These are phyloP conservation scores for Phaenicophaeus curvirostris DNA, from an alignment of 2,797 vertebrate species.

Conservation along the genomic window DNA sequence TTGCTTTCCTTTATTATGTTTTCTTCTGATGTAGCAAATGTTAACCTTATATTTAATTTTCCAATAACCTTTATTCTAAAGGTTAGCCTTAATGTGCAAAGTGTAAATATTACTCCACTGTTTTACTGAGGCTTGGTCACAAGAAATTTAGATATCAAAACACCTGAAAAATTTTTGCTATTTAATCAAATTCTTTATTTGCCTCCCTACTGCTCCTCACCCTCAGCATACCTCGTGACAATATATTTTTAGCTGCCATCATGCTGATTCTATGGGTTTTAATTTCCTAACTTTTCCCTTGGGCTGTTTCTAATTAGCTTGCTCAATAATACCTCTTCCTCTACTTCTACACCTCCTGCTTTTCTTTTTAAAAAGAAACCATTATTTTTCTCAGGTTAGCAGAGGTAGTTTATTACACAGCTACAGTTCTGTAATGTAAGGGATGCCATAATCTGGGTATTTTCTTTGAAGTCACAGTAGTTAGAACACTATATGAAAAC, in stretches of 20 bases:
- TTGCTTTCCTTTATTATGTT: neutral
- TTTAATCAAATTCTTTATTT: constrained; percentile 46
- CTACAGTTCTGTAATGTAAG: neutral
- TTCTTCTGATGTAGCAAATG: neutral
- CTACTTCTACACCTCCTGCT: neutral
- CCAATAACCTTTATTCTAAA: neutral
- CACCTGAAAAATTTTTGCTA: constrained; percentile 16
- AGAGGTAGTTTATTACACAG: neutral
- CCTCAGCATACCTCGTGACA: neutral
- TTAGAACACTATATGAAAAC: neutral
- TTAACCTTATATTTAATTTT: neutral
- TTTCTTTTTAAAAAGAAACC: constrained; percentile 3
- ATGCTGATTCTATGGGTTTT: constrained; percentile 46
- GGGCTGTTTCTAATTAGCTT: constrained; percentile 53
- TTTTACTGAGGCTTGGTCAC: neutral
- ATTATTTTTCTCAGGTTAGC: constrained; percentile 9
- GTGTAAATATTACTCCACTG: neutral
- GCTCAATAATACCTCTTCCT: constrained; percentile 27
- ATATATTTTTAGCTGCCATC: constrained; percentile 40
- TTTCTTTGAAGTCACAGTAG: neutral
- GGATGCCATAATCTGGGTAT: neutral
- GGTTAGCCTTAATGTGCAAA: neutral
- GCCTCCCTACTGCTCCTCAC: neutral
- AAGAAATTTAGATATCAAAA: neutral
- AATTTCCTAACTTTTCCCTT: constrained; percentile 63